Percentiles rank a stretch among this genome's conserved stretches.
phyloP scores from a whole-genome alignment of 1,140 invertebrate genomes.

The Trichomalopsis sarcophagae region DNA sequence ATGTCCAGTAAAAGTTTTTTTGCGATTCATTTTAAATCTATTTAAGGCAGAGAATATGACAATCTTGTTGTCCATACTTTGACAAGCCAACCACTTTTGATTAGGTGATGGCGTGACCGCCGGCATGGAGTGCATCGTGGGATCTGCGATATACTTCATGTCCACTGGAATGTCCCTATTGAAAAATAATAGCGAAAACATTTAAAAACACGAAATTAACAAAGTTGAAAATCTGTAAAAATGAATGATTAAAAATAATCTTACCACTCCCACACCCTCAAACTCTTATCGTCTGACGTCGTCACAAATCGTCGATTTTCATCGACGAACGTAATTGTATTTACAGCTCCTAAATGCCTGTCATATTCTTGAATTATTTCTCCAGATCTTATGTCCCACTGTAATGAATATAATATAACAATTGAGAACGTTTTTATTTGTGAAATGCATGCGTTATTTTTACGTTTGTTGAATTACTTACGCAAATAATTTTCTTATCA shows the following conservation, averaged over 20 bases:
- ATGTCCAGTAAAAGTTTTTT: conserved; percentile 98
- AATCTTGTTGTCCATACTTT: conserved; percentile 99
- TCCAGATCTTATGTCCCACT: conserved; percentile 97
- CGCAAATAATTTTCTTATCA: conserved; percentile 99
- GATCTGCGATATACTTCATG: conserved; percentile 99
- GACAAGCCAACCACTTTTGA: conserved; percentile 99
- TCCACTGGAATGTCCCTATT: conserved; percentile 98
- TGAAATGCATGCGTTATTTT: not conserved
- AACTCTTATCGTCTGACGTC: conserved; percentile 98
- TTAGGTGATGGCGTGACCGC: conserved; percentile 96
- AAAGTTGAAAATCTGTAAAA: conserved; percentile 31
- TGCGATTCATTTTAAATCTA: conserved; percentile 97
- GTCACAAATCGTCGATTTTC: conserved; percentile 98
- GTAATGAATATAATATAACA: conserved; percentile 62
- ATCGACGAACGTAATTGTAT: conserved; percentile 99
- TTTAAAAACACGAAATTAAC: conserved; percentile 6
- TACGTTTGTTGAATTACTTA: conserved; percentile 76
- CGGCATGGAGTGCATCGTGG: conserved; percentile 99
- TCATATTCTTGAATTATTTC: conserved; percentile 99
- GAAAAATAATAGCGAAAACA: conserved; percentile 53
- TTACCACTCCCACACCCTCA: conserved; percentile 99
- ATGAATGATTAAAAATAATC: conserved; percentile 53
- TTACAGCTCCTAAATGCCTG: conserved; percentile 98
- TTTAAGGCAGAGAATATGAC: conserved; percentile 98
- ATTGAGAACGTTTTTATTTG: not conserved